Evolutionary conservation across 2,113 vertebrate species (phyloP), one percentile per base, ranked within the genome.

Genomic region (Coracopsis vasa): DNA sequence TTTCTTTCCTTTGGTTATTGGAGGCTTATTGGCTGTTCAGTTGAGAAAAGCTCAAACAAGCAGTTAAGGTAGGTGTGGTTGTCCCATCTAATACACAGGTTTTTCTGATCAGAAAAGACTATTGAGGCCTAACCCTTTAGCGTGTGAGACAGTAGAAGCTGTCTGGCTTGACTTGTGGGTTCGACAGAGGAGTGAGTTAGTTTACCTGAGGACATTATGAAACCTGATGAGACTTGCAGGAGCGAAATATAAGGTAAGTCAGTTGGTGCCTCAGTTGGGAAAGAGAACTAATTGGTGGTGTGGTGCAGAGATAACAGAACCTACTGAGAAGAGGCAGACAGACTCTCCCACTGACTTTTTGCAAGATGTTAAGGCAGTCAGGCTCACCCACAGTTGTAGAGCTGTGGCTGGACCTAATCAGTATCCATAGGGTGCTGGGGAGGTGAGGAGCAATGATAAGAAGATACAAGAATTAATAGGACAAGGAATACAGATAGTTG

Each of bases 171-270:
- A 96, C 86, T 94, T 88, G 92, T 88, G 48, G 44, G 31, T 67
- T 95, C 93, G 90, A 88, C 93, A 92, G 75, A 70, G 16, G 33
- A 94, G 64, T 94, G 93, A 94, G 64, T 90, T 93, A 93, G 65
- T 86, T 90, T 94, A 88, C 94, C 93, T 92, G 75, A 80, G 88
- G 95, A 92, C 69, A 90, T 95, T 93, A 56, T 83, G 86, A 96
- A 93, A 86, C 85, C 94, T 77, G 79, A 33, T 92, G 88, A 94
- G 72, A 44, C 44, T 86, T 78, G 33, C 60, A 60, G 71, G 60
- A 90, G 60, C 64, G 82, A 96, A 94, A 96, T 92, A 86, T 88
- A 96, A 78, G 24, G 19, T 75, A 88, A 66, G 42, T 35, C 37
- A 83, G 42, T 66, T 7, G 20, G 87, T 94, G 62, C 67, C 84